Percentiles rank a stretch among this genome's conserved stretches.
Conservation (phyloP, 2,888 invertebrate genomes). For the Oligia latruncula region DNA sequence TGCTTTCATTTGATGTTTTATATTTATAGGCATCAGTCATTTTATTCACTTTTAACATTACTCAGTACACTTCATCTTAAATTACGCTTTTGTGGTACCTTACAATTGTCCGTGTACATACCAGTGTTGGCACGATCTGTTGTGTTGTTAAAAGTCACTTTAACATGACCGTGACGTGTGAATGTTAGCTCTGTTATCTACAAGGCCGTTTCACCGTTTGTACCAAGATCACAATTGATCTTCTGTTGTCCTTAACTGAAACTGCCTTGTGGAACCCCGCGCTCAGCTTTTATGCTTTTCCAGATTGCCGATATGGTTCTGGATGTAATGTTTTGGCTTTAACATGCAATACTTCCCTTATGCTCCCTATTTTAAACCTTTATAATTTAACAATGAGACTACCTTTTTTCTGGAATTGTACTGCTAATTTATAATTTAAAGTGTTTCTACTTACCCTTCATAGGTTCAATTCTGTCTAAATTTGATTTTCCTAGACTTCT, state of each 20-base stretch:
- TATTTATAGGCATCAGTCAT: conserved; percentile 39
- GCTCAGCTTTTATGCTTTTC: conserved; percentile 28
- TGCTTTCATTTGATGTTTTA: conserved; percentile 7
- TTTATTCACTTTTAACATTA: conserved; percentile 25
- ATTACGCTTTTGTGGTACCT: conserved; percentile 40
- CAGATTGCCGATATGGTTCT: conserved; percentile 6
- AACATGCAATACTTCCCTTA: conserved; percentile 14
- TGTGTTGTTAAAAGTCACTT: background rate
- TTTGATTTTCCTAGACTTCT: conserved; percentile 32
- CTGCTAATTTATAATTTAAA: conserved; percentile 17
- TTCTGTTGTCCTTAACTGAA: background rate
- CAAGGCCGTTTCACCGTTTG: conserved; percentile 2
- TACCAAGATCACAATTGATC: background rate
- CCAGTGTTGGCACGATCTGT: conserved; percentile 20
- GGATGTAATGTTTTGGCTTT: conserved; percentile 6
- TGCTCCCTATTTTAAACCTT: conserved; percentile 1
- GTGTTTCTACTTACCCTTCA: conserved; percentile 33
- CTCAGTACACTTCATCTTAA: conserved; percentile 14
- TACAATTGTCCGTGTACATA: conserved; percentile 32
- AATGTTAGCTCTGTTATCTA: background rate
- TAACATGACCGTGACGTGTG: background rate
- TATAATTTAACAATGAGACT: background rate
- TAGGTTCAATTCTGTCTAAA: conserved; percentile 27
- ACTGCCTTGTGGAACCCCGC: conserved; percentile 30
- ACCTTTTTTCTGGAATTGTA: conserved; percentile 19